Evolutionary conservation across 2,797 vertebrate species (phyloP), one percentile per base, ranked within the genome.

Genomic region (Sciaenops ocellatus): DNA sequence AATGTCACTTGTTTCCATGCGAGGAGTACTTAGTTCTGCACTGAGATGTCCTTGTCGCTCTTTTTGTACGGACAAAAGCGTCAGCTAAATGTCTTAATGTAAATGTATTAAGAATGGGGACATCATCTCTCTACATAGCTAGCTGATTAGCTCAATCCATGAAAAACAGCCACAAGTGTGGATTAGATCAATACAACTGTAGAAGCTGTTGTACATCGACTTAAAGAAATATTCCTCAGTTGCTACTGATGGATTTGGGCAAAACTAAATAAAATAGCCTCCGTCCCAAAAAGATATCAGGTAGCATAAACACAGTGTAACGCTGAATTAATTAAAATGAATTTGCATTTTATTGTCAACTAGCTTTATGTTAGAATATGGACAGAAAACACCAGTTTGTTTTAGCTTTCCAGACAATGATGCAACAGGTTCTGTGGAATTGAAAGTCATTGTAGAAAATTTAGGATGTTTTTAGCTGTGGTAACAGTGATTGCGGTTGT

Each of bases 171-270:
- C 34, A 38, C 8, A 38, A 38, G 34, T 2, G 0, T 38, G 8
- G 34, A 38, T 38, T 38, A 9, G 8, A 38, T 38, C 34, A 7
- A 38, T 38, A 38, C 1, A 38, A 38, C 8, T 38, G 8, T 38
- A 9, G 34, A 38, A 38, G 8, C 34, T 34, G 34, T 34, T 34
- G 7, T 9, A 38, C 34, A 2, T 38, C 2, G 8, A 8, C 34
- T 38, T 9, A 38, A 38, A 38, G 34, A 38, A 38, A 5, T 17
- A 77, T 7, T 26, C 2, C 3, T 57, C 11, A 64, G 48, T 61
- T 6, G 10, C 62, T 67, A 38, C 56, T 72, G 34, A 79, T 73
- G 60, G 67, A 42, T 48, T 34, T 28, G 26, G 30, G n/a, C 41
- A 63, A 56, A 54, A 50, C 26, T 18, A 61, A 70, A 55, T 17